phyloP scores from a whole-genome alignment of 2,888 invertebrate species.

The Notocelia uddmanniana region DNA sequence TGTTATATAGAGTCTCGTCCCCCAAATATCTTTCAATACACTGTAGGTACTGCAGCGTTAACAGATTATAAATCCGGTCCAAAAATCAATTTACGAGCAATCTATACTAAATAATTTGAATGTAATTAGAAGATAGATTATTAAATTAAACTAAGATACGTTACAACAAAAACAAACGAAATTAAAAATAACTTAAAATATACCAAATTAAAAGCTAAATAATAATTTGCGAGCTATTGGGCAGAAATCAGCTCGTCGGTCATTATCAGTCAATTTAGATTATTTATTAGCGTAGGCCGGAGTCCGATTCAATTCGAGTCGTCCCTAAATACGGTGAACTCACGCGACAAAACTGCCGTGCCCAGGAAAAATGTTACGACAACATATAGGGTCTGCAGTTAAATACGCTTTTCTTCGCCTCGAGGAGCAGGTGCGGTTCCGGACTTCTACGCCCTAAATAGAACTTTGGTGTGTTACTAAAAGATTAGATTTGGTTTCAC shows the following conservation, averaged over 20 bases:
- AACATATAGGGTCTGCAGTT: not conserved
- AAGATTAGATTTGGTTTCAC: not conserved
- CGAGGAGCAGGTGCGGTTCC: not conserved
- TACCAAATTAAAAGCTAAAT: too few relatives aligned
- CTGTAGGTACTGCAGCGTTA: too few relatives aligned
- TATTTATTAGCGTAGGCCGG: slow-evolving; percentile 72
- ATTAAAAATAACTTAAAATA: too few relatives aligned
- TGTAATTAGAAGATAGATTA: too few relatives aligned
- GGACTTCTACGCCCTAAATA: not conserved
- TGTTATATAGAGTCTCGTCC: not conserved
- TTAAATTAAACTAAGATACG: too few relatives aligned
- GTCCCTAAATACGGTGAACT: slow-evolving; percentile 73
- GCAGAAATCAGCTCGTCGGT: slow-evolving; percentile 30
- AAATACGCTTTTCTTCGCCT: slow-evolving; percentile 7
- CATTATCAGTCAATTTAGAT: slow-evolving; percentile 63
- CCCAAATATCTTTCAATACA: too few relatives aligned
- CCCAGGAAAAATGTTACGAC: not conserved
- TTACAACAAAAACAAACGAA: too few relatives aligned
- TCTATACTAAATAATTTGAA: too few relatives aligned
- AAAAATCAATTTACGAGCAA: slow-evolving; percentile 17
- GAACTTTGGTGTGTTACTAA: not conserved
- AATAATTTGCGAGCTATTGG: not conserved
- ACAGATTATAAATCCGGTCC: not conserved
- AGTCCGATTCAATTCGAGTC: slow-evolving; percentile 79
- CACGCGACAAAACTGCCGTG: slow-evolving; percentile 65